A percentile compares a stretch with the other conserved stretches of the same genome.
phyloP scores from a whole-genome alignment of 1,140 invertebrate species.

The Saccostrea cuccullata region DNA sequence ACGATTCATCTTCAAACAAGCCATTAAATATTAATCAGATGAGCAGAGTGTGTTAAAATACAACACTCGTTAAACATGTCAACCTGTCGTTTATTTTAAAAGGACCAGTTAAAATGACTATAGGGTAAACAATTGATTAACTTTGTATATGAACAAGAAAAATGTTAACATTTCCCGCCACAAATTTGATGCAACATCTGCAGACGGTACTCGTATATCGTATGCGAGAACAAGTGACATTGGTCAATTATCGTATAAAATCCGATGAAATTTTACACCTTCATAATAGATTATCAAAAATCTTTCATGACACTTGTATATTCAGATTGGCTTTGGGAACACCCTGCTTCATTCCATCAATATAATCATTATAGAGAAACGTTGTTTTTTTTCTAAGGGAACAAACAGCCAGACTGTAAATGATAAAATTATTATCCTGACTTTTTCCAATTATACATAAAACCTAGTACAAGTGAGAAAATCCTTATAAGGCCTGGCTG shows the following conservation, averaged over 20 bases:
- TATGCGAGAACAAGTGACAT: constrained; percentile 16
- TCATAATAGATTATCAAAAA: not conserved
- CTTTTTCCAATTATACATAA: constrained; percentile 18
- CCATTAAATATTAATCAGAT: constrained; percentile 12
- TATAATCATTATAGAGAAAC: not conserved
- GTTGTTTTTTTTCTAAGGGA: not conserved
- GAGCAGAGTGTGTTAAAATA: not conserved
- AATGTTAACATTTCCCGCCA: not conserved
- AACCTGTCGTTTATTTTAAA: constrained; percentile 20
- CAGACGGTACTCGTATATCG: constrained; percentile 20
- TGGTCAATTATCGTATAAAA: not conserved
- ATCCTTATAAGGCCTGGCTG: constrained; percentile 5
- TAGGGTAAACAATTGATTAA: not conserved
- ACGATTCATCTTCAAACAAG: not conserved
- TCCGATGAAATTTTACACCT: constrained; percentile 12
- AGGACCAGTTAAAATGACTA: not conserved
- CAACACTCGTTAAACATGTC: not conserved
- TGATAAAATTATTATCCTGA: not conserved
- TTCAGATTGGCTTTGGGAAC: constrained; percentile 6
- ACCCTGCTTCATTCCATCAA: not conserved
- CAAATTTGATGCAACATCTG: constrained; percentile 8
- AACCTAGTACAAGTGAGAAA: not conserved
- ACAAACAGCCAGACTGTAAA: not conserved
- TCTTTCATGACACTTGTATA: not conserved
- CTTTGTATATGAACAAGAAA: not conserved